phyloP scores from a whole-genome alignment of 2,797 vertebrate species.

The Scyliorhinus canicula region DNA sequence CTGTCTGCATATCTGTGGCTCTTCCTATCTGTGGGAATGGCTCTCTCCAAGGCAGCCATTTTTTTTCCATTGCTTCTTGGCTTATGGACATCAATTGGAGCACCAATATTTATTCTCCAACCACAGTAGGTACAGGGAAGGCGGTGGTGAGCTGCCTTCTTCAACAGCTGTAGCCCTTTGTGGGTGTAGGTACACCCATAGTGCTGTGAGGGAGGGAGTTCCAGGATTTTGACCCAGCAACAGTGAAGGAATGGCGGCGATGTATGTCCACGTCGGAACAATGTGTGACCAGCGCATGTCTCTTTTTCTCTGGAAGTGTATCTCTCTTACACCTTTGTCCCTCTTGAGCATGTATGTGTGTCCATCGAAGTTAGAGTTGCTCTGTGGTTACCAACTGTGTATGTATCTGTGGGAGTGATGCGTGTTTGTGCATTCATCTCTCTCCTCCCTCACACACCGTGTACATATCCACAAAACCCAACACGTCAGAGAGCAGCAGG shows the following conservation, averaged over 20 bases:
- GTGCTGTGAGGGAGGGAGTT: background rate
- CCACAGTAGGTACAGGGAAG: background rate
- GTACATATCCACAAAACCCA: background rate
- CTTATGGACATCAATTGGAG: background rate
- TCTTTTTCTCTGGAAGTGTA: background rate
- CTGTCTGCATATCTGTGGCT: background rate
- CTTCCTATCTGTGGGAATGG: background rate
- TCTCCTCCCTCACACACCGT: background rate
- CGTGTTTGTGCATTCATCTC: background rate
- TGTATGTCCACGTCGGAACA: background rate
- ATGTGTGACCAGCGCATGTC: background rate
- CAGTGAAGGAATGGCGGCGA: background rate
- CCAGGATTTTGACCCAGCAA: background rate
- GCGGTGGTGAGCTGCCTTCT: background rate
- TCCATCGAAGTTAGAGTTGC: background rate
- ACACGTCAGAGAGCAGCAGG: background rate
- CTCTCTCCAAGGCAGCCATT: background rate
- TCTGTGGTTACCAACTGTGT: background rate
- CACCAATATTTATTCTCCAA: background rate
- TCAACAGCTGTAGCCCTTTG: background rate
- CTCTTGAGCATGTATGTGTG: background rate
- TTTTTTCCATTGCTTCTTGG: background rate
- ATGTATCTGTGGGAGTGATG: background rate
- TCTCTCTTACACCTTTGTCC: background rate
- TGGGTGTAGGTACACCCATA: background rate